Conservation (phyloP, 2,797 vertebrate genomes). For the Trachops cirrhosus region DNA sequence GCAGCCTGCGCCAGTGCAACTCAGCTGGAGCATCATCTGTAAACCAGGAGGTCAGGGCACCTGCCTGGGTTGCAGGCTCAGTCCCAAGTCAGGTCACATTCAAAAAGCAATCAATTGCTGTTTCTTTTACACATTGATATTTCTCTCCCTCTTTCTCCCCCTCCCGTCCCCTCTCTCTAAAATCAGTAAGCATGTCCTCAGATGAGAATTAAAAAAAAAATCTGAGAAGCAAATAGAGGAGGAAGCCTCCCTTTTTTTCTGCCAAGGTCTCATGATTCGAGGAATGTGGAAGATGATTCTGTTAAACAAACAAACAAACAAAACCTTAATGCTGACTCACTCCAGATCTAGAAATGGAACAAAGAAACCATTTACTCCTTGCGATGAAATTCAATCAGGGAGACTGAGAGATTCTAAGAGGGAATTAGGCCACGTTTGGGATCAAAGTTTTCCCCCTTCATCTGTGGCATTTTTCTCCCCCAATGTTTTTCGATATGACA, state of each 20-base stretch:
- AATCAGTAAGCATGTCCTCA: not conserved
- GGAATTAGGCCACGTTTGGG: not conserved
- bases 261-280: constrained; percentile 27
- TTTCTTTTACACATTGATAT: not conserved
- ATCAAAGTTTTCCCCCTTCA: not conserved
- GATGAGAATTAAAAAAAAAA: not conserved
- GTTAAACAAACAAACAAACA: constrained; percentile 40
- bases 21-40: not conserved
- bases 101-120: not conserved
- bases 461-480: not conserved
- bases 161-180: not conserved
- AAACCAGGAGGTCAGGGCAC: not conserved
- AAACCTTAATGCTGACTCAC: not conserved
- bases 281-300: constrained; percentile 8
- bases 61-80: not conserved
- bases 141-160: not conserved
- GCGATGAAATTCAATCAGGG: not conserved
- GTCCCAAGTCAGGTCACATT: not conserved
- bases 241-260: not conserved
- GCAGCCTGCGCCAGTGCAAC: not conserved
- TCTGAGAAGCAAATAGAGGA: not conserved
- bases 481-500: not conserved
- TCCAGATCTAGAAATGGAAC: not conserved
- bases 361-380: not conserved
- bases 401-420: not conserved